Evolutionary conservation across 2,113 vertebrate species (phyloP), one percentile per base, ranked within the genome.

Genomic region (Tretioscincus oriximinensis): DNA sequence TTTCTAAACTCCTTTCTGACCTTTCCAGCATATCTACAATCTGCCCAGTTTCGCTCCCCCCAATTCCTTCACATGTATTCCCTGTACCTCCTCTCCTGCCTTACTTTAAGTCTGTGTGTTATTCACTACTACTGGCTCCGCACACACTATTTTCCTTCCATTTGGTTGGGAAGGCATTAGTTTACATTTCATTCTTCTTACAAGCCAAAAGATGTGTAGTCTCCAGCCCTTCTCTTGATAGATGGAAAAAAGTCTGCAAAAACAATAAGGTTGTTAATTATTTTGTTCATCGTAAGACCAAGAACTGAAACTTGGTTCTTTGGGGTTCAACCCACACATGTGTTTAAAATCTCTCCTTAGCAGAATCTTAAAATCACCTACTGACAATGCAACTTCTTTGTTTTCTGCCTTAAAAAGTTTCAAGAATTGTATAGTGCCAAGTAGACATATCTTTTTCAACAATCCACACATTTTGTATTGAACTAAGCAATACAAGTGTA

Each of bases 161-260:
- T 58, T 58, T 58, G 54, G 54, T 58, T 18, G 18, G 54, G 54
- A 58, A 58, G 54, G 54, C 54, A 87, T 82, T 79, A 85, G 31
- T 75, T 80, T n/a, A 18, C 77, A 73, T 73, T 60, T 79, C 16
- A 9, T 66, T 47, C 63, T 70, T 45, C 65, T 85, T 77, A 41
- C 83, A 84, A 0, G 0, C n/a, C 31, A 58, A 47, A 49, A 76
- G 28, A 35, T 49, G 61, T 85, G 87, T 6, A 81, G 0, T 0
- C 16, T 77, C 85, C 66, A 66, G 88, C 79, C 78, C 54, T 74
- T 16, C 47, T 61, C 77, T 85, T 70, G 28, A 10, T 84, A 49
- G 9, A 66, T 24, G 84, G 85, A 76, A 51, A 51, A 58, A 58
- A 58, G 54, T 58, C 54, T 58, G 12, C 54, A 18, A 58, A 58